Conservation (phyloP, 2,797 vertebrate genomes). For the Telmatherina bonti region DNA sequence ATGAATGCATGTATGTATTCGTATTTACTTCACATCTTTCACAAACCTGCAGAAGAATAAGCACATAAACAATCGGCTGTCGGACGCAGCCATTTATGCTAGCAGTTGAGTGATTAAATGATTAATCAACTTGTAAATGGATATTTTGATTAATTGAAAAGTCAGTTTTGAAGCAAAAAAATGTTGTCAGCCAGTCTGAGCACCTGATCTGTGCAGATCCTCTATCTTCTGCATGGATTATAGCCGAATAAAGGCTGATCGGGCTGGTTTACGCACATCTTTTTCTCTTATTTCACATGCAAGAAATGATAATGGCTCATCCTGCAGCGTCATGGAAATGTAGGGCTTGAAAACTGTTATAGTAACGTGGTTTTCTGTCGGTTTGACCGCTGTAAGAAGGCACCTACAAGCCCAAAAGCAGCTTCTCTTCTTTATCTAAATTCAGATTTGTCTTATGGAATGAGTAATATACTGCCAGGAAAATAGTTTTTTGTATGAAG, state of each 20-base stretch:
- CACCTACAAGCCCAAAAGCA: too few relatives aligned
- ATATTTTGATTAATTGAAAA: not conserved
- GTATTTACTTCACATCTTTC: conserved; percentile 11
- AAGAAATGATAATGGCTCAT: not conserved
- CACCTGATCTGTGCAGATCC: not conserved
- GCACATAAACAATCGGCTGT: not conserved
- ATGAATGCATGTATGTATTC: conserved; percentile 37
- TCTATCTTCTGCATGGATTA: not conserved
- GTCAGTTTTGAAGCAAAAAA: conserved; percentile 1
- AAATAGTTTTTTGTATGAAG: too few relatives aligned
- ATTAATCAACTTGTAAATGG: not conserved
- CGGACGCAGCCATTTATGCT: not conserved
- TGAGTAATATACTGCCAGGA: too few relatives aligned
- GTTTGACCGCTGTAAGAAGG: too few relatives aligned
- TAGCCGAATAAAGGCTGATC: not conserved
- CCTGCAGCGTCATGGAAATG: too few relatives aligned
- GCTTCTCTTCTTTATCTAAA: too few relatives aligned
- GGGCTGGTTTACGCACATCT: not conserved
- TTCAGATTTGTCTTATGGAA: too few relatives aligned
- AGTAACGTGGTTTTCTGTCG: too few relatives aligned
- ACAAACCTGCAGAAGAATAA: conserved; percentile 11
- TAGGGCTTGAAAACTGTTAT: too few relatives aligned
- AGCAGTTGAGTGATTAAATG: not conserved
- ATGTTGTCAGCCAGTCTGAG: not conserved
- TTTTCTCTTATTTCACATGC: not conserved